phyloP scores from a whole-genome alignment of 1,140 invertebrate genomes.

The Lordiphosa mommai region DNA sequence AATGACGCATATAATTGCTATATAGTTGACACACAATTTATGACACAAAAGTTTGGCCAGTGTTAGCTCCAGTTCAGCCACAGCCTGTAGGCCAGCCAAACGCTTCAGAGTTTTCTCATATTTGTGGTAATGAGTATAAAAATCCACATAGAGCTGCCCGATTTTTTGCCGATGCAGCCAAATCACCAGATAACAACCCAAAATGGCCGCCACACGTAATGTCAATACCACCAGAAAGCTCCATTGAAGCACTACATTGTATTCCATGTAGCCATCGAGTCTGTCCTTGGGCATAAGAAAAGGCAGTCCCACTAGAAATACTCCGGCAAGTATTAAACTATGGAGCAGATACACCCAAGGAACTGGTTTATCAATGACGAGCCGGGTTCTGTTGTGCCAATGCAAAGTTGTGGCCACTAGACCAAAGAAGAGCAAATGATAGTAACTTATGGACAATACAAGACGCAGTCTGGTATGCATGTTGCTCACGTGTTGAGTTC shows the following conservation, averaged over 20 bases:
- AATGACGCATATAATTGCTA: neutral
- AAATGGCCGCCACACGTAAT: neutral
- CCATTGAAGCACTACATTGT: constrained; percentile 42
- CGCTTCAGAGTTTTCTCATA: constrained; percentile 3
- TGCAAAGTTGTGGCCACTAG: constrained; percentile 33
- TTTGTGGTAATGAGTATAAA: constrained; percentile 5
- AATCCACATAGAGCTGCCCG: constrained; percentile 19
- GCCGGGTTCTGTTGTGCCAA: neutral
- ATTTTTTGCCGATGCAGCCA: constrained; percentile 32
- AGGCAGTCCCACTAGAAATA: constrained; percentile 14
- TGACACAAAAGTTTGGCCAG: constrained; percentile 8
- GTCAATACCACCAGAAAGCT: constrained; percentile 2
- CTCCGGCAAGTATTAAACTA: constrained; percentile 1
- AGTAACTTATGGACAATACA: constrained; percentile 30
- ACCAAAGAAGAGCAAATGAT: constrained; percentile 25
- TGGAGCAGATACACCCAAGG: constrained; percentile 31
- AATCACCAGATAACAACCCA: constrained; percentile 26
- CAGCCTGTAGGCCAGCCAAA: neutral
- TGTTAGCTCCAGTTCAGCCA: constrained; percentile 11
- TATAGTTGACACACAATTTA: constrained; percentile 15
- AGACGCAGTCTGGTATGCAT: constrained; percentile 38
- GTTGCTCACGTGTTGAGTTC: constrained; percentile 1
- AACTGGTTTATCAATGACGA: neutral
- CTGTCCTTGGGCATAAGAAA: constrained; percentile 8
- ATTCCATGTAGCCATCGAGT: constrained; percentile 24